phyloP scores from a whole-genome alignment of 2,797 vertebrate species.

The Oryzias sinensis region DNA sequence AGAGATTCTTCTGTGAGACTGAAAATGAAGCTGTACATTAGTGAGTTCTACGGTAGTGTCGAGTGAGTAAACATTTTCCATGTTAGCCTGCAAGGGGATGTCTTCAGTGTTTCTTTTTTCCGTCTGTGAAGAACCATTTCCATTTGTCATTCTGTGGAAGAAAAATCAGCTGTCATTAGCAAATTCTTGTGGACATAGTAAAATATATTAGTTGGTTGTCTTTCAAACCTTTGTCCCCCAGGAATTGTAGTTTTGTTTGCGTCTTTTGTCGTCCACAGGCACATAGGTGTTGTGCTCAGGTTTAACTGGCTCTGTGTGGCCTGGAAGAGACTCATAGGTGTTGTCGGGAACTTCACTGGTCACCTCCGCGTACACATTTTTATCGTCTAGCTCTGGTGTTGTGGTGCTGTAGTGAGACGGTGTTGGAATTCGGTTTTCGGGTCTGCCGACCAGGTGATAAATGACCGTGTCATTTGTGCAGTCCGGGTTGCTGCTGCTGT shows the following conservation, averaged over 20 bases:
- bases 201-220: not conserved
- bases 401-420: constrained; percentile 1
- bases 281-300: constrained; percentile 56
- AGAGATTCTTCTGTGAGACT: not conserved
- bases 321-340: constrained; percentile 64
- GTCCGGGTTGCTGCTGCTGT: constrained; percentile 59
- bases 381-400: constrained; percentile 3
- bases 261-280: constrained; percentile 64
- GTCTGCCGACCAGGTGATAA: constrained; percentile 66
- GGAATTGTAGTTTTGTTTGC: constrained; percentile 46
- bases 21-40: not conserved
- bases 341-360: constrained; percentile 33
- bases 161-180: constrained; percentile 14
- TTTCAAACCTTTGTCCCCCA: constrained; percentile 75
- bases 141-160: constrained; percentile 80
- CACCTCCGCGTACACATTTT: constrained; percentile 64
- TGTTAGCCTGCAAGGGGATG: not conserved
- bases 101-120: constrained; percentile 75
- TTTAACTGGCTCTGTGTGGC: constrained; percentile 10
- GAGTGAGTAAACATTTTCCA: constrained; percentile 30
- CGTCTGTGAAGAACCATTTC: constrained; percentile 79
- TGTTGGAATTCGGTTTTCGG: constrained; percentile 17
- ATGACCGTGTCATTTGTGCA: constrained; percentile 33
- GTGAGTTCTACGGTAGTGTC: constrained; percentile 49
- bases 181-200: not conserved